Evolutionary conservation across 1,140 invertebrate genomes (phyloP), one percentile per base, ranked within the genome.

Genomic region (Achatina immaculata): DNA sequence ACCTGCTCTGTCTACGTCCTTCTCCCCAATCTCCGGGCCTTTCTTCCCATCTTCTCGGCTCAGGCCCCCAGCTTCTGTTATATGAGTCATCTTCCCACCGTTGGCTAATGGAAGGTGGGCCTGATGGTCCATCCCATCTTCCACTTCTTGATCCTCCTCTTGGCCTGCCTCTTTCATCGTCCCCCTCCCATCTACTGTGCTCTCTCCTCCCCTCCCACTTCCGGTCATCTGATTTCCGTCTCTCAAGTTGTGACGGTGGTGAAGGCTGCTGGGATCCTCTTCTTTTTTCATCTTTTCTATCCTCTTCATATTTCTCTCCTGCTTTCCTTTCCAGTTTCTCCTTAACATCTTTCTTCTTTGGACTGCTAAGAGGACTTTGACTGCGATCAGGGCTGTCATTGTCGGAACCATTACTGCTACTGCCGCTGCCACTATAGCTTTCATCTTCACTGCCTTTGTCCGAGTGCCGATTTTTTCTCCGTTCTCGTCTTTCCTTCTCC

Each of bases 401-500:
- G 28, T 21, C 7, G 34, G 72, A 72, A 69, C 74, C 80, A 43
- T 43, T 68, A 31, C 45, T 66, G 14, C 74, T 80, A 11, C 43
- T n/a, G 43, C 51, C 48, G 38, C 51, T 74, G 2, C 24, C 28
- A 48, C 48, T 40, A n/a, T 43, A 36, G 48, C 80, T 83, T 34
- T 43, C 42, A 65, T 79, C 81, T 36, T 62, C 34, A 42, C 79
- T 81, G 51, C 80, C 42, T 24, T 69, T 78, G 7, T 58, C 65
- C n/a, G 34, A 31, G 36, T 62, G 42, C 3, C 58, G 40, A 45
- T 43, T 62, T 42, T 42, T 36, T 62, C 58, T 80, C 36, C 42
- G 43, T 62, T 1, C 65, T 31, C 79, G 40, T 40, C 66, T 72
- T 19, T 85, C 82, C 28, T 65, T 55, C 48, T 85, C 85, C 72